Base-by-base conservation (phyloP, 2,113 vertebrate genomes). In the Psophia crepitans region DNA sequence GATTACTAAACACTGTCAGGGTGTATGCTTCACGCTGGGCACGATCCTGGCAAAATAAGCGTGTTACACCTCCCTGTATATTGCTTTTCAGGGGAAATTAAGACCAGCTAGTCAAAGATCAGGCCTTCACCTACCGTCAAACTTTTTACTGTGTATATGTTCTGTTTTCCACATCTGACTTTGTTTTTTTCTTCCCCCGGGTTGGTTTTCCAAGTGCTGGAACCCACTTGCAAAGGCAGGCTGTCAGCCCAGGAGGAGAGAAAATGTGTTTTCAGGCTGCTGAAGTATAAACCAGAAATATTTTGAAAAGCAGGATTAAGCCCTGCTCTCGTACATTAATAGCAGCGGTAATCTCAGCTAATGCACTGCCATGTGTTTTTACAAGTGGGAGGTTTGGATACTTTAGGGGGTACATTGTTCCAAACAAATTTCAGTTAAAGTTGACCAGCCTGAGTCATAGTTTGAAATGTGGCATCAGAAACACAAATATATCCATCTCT, bases 71-170 rank as follows among this genome's bases (percentile, higher is more conserved):
- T 49, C 33, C 22, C 22, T 4, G 8, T 12, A 66, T 46, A 12
- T 3, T 46, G 22, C 33, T 79, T 88, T 74, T 39, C 78, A 58
- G 61, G 30, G 11, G 56, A 63, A 73, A 74, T 68, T 20, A 68
- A 1, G 3, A 28, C 13, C 53, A 57, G 54, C 1, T 12, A 19
- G 68, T 22, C 63, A 57, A 79, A 57, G 48, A 41, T 14, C 37
- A 35, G 46, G 14, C 35, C 41, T 79, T 68, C 20, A 35, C n/a
- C 61, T 35, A 46, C 41, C 49, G 69, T 15, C 53, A 30, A 2
- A 26, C 35, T 19, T 51, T 33, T 16, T 1, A 1, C 4, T 10
- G 14, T 44, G 32, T 44, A 4, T n/a, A 13, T 10, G 4, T 35
- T 26, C 60, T n/a, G 14, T 24, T 94, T 71, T 61, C 35, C 23